Base-by-base conservation (phyloP, 2,113 vertebrate species). In the Cyprinodon tularosa region DNA sequence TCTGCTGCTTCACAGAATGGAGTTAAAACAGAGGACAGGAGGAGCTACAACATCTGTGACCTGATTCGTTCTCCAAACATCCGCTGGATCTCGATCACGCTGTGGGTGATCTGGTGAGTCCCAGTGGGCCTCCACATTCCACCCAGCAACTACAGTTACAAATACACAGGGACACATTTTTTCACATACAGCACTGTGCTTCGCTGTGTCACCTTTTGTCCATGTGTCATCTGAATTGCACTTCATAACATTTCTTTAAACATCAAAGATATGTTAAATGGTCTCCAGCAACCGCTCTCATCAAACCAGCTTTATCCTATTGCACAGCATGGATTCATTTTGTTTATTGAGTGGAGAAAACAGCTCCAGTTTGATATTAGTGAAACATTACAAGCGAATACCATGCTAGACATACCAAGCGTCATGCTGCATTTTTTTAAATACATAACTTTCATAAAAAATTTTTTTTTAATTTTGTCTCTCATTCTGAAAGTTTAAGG, bases 21-120 rank as follows among this genome's bases (percentile, higher is more conserved):
- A 38, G 36, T 57, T 20, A 57, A 57, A 9, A 8, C 83, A 11
- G 66, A 68, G 70, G 71, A 87, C 73, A 89, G 78, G 3, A 92
- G 86, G 70, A 81, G 89, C 0, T 91, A 95, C 89, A 96, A 89
- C 91, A 94, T 97, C 88, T 93, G 96, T 86, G 96, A 97, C 84
- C 93, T 97, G 61, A 15, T 98, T 22, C 94, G 74, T 72, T 94
- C 94, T 3, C 71, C 47, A 50, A 98, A 98, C 80, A 96, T 98
- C 90, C 88, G 96, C 64, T 92, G 92, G 39, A 77, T 97, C 81
- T 96, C 97, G 1, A 48, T 96, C 92, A 95, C 94, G 93, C 96
- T 95, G 81, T 94, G 96, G 88, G 84, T 96, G 61, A 85, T 98
- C 82, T 98, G 97, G 97, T 98, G 92, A 95, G 96, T 90, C 74